These are phyloP conservation scores for Atlantisia rogersi DNA, from an alignment of 2,113 vertebrate genomes.

Conservation along the genomic window DNA sequence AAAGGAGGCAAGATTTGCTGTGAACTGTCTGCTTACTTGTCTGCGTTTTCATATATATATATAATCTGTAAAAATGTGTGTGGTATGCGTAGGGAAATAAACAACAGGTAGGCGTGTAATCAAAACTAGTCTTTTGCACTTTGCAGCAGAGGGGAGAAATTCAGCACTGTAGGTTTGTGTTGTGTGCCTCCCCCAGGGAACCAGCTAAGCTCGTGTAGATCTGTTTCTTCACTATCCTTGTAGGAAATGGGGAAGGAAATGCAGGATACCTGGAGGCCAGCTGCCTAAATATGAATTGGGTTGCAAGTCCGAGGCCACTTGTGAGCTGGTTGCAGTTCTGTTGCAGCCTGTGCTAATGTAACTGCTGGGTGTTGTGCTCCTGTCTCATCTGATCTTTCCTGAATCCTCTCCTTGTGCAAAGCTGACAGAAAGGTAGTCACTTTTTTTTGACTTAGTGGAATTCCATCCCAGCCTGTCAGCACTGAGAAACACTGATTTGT, in stretches of 20 bases:
- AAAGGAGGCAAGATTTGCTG: neutral
- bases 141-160: neutral
- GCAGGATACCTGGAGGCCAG: neutral
- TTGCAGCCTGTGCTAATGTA: neutral
- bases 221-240: neutral
- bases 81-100: neutral
- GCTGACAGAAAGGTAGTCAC: neutral
- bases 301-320: neutral
- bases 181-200: neutral
- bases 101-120: neutral
- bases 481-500: neutral
- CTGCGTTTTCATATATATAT: neutral
- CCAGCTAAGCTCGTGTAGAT: neutral
- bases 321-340: neutral
- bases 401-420: neutral
- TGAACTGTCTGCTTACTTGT: neutral
- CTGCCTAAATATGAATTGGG: neutral
- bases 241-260: neutral
- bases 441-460: neutral
- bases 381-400: neutral
- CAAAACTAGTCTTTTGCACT: neutral
- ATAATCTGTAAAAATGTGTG: neutral
- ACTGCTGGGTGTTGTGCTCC: neutral
- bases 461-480: neutral
- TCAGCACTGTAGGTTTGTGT: neutral